A percentile compares a stretch with the other conserved stretches of the same genome.
phyloP scores from a whole-genome alignment of 2,888 invertebrate species.

The Ethmia dodecea region DNA sequence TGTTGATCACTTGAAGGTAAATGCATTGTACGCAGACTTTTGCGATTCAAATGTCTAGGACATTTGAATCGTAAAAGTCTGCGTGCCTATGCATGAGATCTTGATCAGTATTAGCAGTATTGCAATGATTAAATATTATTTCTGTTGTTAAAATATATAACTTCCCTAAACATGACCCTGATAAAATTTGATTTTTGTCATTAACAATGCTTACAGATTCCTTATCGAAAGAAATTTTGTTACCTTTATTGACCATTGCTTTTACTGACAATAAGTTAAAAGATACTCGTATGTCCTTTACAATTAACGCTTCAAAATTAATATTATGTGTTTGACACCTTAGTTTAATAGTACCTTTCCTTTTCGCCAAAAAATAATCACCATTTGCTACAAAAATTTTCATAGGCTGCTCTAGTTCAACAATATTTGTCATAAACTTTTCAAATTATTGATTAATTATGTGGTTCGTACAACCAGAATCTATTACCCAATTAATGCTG shows the following conservation, averaged over 20 bases:
- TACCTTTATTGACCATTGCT: neutral
- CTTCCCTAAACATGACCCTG: neutral
- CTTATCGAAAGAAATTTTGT: neutral
- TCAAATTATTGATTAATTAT: neutral
- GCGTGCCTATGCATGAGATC: too few species aligned
- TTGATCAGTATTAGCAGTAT: neutral
- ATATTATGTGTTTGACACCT: neutral
- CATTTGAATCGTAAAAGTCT: conserved; percentile 4
- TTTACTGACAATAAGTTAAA: conserved; percentile 2
- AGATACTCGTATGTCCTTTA: neutral
- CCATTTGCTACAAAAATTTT: neutral
- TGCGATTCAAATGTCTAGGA: conserved; percentile 6
- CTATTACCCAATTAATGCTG: neutral
- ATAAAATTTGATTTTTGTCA: neutral
- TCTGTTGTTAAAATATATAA: neutral
- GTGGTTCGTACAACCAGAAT: neutral
- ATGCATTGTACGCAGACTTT: neutral
- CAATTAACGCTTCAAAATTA: conserved; percentile 3
- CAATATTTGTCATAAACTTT: neutral
- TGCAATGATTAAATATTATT: neutral
- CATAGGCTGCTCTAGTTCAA: neutral
- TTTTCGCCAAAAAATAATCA: neutral
- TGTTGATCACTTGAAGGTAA: conserved; percentile 3
- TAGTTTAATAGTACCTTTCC: neutral
- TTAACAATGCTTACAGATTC: neutral